phyloP scores from a whole-genome alignment of 2,888 invertebrate genomes.

The Auanema freiburgensis region DNA sequence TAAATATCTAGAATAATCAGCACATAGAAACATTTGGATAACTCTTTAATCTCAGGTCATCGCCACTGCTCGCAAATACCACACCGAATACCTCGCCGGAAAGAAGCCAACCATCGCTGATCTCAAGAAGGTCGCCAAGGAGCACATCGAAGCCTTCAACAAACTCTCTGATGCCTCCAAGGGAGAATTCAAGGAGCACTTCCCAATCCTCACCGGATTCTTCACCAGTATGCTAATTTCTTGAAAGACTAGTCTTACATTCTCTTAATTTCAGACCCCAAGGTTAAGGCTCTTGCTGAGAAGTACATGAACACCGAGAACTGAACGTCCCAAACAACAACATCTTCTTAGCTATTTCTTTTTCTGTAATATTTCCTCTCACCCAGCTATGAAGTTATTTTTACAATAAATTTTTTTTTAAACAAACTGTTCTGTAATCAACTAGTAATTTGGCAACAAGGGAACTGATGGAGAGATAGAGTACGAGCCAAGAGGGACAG shows the following conservation, averaged over 20 bases:
- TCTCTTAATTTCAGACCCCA: too few relatives aligned
- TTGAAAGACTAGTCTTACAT: neutral
- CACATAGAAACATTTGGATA: neutral
- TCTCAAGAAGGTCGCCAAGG: slow-evolving; percentile 40
- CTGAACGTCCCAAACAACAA: neutral
- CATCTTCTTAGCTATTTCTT: slow-evolving; percentile 3
- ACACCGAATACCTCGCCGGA: slow-evolving; percentile 48
- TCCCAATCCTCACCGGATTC: slow-evolving; percentile 60
- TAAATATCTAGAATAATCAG: neutral
- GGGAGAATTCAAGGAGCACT: slow-evolving; percentile 43
- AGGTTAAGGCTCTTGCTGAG: too few relatives aligned
- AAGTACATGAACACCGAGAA: neutral
- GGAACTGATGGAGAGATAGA: too few relatives aligned
- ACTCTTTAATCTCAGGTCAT: slow-evolving; percentile 28
- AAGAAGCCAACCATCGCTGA: slow-evolving; percentile 54
- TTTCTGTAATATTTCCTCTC: neutral
- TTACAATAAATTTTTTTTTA: slow-evolving; percentile 2
- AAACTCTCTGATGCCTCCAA: slow-evolving; percentile 52
- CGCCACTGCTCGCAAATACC: slow-evolving; percentile 52
- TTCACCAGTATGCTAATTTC: slow-evolving; percentile 41
- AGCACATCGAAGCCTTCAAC: slow-evolving; percentile 9
- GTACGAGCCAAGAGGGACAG: too few relatives aligned
- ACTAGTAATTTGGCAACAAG: too few relatives aligned
- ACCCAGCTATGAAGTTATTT: neutral
- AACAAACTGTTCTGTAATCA: neutral